Evolutionary conservation across 2,888 invertebrate species (phyloP).

Genomic region (Drosophila mulleri): DNA sequence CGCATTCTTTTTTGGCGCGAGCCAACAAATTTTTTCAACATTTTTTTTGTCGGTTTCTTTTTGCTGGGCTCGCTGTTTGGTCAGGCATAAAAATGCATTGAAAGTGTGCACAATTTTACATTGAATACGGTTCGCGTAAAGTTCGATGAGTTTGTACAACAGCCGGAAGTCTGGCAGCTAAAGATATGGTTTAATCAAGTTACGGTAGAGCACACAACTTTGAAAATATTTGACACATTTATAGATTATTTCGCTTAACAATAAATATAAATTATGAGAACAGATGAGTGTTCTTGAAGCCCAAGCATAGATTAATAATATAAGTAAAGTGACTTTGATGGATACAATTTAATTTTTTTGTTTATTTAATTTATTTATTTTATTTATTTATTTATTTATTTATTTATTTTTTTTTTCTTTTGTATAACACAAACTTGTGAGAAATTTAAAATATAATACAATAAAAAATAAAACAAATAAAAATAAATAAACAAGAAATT

Average conservation of each 20-base stretch:
- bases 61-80: slow-evolving; percentile 20
- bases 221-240: not conserved
- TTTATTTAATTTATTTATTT: too few relatives aligned
- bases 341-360: too few relatives aligned
- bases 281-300: too few relatives aligned
- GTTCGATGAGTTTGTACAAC: slow-evolving; percentile 63
- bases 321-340: too few relatives aligned
- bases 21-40: slow-evolving; percentile 23
- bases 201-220: not conserved
- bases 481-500: too few relatives aligned
- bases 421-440: too few relatives aligned
- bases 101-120: slow-evolving; percentile 60
- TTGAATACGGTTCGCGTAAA: slow-evolving; percentile 69
- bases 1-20: slow-evolving; percentile 56
- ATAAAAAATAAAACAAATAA: too few relatives aligned
- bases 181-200: slow-evolving; percentile 39
- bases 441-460: too few relatives aligned
- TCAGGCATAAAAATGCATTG: slow-evolving; percentile 61
- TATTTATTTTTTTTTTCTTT: too few relatives aligned
- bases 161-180: slow-evolving; percentile 43
- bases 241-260: not conserved
- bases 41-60: slow-evolving; percentile 1
- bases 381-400: too few relatives aligned
- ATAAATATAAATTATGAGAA: too few relatives aligned
- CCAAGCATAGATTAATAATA: too few relatives aligned